phyloP scores from a whole-genome alignment of 2,113 vertebrate species.

The Bos indicus region DNA sequence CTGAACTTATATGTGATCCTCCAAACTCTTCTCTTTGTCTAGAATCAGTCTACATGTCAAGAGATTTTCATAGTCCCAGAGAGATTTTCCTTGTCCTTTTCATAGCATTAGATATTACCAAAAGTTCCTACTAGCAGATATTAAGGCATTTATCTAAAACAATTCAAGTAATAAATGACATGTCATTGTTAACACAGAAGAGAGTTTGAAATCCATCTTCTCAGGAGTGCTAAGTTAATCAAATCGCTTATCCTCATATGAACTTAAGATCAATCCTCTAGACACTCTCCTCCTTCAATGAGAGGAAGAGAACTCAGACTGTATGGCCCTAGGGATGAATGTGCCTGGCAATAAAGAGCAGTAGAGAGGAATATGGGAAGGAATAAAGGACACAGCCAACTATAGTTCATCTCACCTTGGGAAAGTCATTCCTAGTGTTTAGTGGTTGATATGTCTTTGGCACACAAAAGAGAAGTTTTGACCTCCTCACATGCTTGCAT shows the following conservation, averaged over 20 bases:
- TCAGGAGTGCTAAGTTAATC: not conserved
- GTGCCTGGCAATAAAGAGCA: not conserved
- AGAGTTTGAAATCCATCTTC: conserved; percentile 33
- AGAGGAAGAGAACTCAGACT: not conserved
- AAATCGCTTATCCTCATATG: not conserved
- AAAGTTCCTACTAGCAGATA: not conserved
- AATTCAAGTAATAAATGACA: not conserved
- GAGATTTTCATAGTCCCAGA: not conserved
- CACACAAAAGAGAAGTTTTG: not conserved
- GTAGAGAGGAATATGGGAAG: not conserved
- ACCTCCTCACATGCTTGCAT: not conserved
- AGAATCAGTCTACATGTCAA: not conserved
- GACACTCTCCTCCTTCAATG: not conserved
- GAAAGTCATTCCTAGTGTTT: not conserved
- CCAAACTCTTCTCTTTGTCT: not conserved
- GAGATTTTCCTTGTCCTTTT: not conserved
- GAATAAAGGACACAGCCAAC: not conserved
- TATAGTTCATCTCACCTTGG: not conserved
- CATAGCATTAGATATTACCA: conserved; percentile 9
- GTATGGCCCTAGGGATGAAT: not conserved
- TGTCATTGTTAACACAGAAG: not conserved
- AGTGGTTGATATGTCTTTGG: not conserved
- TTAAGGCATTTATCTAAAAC: conserved; percentile 2
- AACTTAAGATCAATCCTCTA: not conserved
- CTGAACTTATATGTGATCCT: not conserved